These are phyloP conservation scores for Glossophaga mutica DNA, from an alignment of 2,797 vertebrate species.

Conservation along the genomic window DNA sequence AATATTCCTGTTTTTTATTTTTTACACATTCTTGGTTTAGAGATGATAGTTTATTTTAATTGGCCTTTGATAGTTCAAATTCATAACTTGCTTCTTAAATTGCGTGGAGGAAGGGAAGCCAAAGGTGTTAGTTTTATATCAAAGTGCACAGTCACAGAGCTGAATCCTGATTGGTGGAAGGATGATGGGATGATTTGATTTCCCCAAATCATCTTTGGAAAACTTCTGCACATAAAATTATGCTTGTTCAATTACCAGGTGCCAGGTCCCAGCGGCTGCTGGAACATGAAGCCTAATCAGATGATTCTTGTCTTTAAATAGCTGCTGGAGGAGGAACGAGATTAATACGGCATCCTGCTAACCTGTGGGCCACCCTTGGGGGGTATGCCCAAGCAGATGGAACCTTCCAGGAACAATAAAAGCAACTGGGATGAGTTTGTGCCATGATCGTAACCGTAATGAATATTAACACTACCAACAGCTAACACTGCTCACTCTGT, in stretches of 20 bases:
- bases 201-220: constrained; percentile 60
- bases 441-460: too few species aligned
- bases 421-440: not conserved
- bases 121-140: not conserved
- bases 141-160: constrained; percentile 45
- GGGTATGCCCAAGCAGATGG: not conserved
- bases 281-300: not conserved
- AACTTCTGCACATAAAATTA: not conserved
- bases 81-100: not conserved
- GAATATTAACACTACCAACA: not conserved
- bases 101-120: not conserved
- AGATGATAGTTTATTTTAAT: not conserved
- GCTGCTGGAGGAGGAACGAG: not conserved
- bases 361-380: not conserved
- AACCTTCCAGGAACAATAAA: not conserved
- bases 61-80: constrained; percentile 16
- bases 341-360: not conserved
- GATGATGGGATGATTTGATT: constrained; percentile 50
- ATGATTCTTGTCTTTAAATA: constrained; percentile 7
- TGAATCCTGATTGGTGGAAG: constrained; percentile 52
- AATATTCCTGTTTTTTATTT: not conserved
- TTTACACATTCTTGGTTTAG: not conserved
- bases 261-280: not conserved
- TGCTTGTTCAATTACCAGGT: not conserved
- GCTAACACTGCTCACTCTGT: not conserved